Evolutionary conservation across 1,140 invertebrate genomes (phyloP).

Genomic region (Ceratoteleas bidentatus): DNA sequence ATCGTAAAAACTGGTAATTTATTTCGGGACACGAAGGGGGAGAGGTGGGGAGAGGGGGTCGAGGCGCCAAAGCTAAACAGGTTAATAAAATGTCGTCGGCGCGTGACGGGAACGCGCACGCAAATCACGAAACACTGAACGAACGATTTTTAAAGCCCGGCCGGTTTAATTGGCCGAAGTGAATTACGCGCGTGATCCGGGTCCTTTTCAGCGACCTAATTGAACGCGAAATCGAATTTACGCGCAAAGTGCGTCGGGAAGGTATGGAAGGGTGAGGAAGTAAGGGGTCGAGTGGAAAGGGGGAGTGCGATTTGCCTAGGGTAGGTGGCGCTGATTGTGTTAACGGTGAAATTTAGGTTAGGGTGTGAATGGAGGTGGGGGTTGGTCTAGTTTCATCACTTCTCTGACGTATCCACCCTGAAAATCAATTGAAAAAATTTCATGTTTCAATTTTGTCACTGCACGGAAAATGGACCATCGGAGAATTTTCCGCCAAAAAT

Average conservation of each 20-base stretch:
- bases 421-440: too few relatives aligned
- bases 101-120: slow-evolving; percentile 8
- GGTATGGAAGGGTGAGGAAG: slow-evolving; percentile 18
- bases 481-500: too few relatives aligned
- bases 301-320: too few relatives aligned
- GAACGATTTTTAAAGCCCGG: slow-evolving; percentile 45
- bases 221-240: slow-evolving; percentile 44
- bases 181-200: slow-evolving; percentile 39
- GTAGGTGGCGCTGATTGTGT: too few relatives aligned
- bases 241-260: slow-evolving; percentile 21
- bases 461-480: too few relatives aligned
- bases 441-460: too few relatives aligned
- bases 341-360: too few relatives aligned
- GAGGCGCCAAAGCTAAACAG: slow-evolving; percentile 34
- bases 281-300: slow-evolving; percentile 14
- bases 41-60: background rate
- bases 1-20: slow-evolving; percentile 49
- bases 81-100: slow-evolving; percentile 34
- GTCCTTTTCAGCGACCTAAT: slow-evolving; percentile 42
- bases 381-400: too few relatives aligned
- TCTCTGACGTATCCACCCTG: too few relatives aligned
- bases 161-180: slow-evolving; percentile 41
- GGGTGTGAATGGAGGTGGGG: too few relatives aligned
- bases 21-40: too few relatives aligned
- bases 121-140: slow-evolving; percentile 41